Conservation (phyloP, 2,797 vertebrate species). For the Danio aesculapii region DNA sequence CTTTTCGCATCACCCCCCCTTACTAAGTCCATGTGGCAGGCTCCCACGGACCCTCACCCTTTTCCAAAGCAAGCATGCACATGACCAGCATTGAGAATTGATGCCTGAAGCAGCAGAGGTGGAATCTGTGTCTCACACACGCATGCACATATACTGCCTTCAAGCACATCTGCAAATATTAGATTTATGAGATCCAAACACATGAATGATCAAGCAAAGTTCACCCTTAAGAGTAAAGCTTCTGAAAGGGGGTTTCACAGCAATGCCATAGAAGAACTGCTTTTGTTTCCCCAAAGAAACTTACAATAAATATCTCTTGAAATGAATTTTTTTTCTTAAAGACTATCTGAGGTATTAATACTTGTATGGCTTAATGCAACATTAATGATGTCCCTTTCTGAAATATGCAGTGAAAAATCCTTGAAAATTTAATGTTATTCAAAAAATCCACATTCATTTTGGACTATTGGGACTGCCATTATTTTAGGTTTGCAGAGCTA, state of each 20-base stretch:
- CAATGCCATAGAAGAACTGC: neutral
- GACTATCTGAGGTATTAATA: too few species aligned
- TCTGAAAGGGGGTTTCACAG: neutral
- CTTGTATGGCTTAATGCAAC: too few species aligned
- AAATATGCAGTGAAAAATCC: too few species aligned
- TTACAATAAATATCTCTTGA: neutral
- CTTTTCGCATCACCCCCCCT: constrained; percentile 63
- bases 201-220: neutral
- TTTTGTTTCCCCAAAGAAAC: neutral
- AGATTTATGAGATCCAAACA: neutral
- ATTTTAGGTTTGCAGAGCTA: too few species aligned
- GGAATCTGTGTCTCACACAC: constrained; percentile 4
- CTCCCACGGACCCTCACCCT: constrained; percentile 11
- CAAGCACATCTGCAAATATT: neutral
- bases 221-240: neutral
- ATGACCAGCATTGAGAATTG: constrained; percentile 8
- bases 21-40: constrained; percentile 28
- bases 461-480: too few species aligned
- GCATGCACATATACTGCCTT: constrained; percentile 5
- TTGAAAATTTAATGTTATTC: too few species aligned
- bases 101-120: constrained; percentile 13
- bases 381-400: too few species aligned
- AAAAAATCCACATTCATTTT: too few species aligned
- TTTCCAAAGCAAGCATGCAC: constrained; percentile 39
- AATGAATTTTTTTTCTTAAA: neutral